These are phyloP conservation scores for Microtus richardsoni DNA, from an alignment of 2,113 vertebrate species.

Conservation along the genomic window DNA sequence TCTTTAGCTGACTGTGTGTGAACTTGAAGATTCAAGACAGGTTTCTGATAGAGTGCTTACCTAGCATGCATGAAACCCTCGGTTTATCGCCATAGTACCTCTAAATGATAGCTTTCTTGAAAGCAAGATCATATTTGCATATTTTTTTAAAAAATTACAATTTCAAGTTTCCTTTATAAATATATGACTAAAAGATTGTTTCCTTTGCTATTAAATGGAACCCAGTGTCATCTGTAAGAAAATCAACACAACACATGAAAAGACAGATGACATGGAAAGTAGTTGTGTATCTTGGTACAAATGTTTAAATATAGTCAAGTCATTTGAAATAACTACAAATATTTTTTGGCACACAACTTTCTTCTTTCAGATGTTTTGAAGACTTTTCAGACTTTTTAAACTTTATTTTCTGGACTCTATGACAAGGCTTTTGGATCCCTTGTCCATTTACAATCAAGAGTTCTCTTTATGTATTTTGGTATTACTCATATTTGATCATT, in stretches of 20 bases:
- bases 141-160: background rate
- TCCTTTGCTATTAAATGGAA: conserved; percentile 28
- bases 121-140: background rate
- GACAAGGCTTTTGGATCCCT: background rate
- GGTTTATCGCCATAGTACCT: background rate
- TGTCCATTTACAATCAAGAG: background rate
- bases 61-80: background rate
- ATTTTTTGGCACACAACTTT: conserved; percentile 44
- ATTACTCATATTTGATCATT: conserved; percentile 44
- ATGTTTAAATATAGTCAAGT: background rate
- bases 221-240: background rate
- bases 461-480: background rate
- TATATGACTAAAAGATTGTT: conserved; percentile 18
- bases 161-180: conserved; percentile 5
- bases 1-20: conserved; percentile 5
- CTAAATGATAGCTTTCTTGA: background rate
- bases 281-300: conserved; percentile 1
- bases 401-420: background rate
- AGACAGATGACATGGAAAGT: background rate
- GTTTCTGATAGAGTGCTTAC: background rate
- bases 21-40: conserved; percentile 12
- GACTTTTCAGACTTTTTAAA: background rate
- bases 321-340: conserved; percentile 19
- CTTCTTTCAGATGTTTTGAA: conserved; percentile 29
- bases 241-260: background rate